Evolutionary conservation across 1,140 invertebrate species (phyloP).

Genomic region (Ephestia elutella): DNA sequence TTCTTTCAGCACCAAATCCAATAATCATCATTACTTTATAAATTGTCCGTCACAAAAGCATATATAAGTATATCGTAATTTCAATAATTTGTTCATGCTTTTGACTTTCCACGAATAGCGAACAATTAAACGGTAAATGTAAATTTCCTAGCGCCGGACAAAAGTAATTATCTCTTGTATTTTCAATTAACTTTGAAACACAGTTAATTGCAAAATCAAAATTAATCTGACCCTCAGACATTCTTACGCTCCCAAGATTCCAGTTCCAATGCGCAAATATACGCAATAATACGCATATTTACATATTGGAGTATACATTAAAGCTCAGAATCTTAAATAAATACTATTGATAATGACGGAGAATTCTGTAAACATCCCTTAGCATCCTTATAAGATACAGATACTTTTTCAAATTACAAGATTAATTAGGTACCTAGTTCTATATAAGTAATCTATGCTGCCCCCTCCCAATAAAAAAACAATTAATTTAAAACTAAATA

Average conservation of each 20-base stretch:
- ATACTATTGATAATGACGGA: too few species aligned
- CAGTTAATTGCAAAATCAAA: background rate
- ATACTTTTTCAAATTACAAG: too few species aligned
- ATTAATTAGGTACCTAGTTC: too few species aligned
- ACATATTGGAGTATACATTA: too few species aligned
- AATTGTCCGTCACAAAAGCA: background rate
- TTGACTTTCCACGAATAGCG: constrained; percentile 1
- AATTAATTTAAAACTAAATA: too few species aligned
- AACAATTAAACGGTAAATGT: background rate
- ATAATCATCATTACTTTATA: background rate
- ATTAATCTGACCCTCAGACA: constrained; percentile 9
- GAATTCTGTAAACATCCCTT: too few species aligned
- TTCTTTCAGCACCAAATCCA: background rate
- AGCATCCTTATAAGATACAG: too few species aligned
- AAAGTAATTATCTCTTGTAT: constrained; percentile 11
- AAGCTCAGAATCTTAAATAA: too few species aligned
- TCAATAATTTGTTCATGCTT: background rate
- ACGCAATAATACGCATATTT: too few species aligned
- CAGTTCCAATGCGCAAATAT: too few species aligned
- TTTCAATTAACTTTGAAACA: constrained; percentile 6
- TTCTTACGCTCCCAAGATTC: background rate
- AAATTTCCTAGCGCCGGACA: background rate
- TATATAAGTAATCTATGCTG: too few species aligned
- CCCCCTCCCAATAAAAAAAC: too few species aligned
- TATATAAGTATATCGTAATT: background rate